Base-by-base conservation (phyloP, 1,140 invertebrate genomes). In the Atopsyche davidsoni region DNA sequence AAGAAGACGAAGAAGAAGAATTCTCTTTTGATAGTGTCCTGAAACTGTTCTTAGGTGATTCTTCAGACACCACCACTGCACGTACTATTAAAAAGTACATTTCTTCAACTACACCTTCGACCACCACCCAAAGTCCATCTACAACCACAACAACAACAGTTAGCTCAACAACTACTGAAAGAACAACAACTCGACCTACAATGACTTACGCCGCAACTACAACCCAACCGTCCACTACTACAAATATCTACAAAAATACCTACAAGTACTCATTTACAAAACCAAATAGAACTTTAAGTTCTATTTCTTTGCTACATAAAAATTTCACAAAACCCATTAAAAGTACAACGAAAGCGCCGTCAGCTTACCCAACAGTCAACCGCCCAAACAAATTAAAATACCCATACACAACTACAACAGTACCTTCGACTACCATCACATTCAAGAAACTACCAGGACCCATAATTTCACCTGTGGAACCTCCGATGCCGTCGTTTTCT, bases 11-110 rank as follows among this genome's bases (percentile, higher is more conserved):
- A 1, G 68, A 73, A 4, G 68, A 70, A 21, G 72, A 73, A 35
- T 77, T 77, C 53, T 79, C 77, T 0, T 68, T 80, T 18, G 77
- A 78, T 47, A 78, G 66, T 51, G 75, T 80, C 2, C 60, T 80
- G 4, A 70, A 79, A 55, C 53, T 80, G 2, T 58, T 80, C 17
- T 69, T 80, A 17, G 70, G 74, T 44, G 72, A 72, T 42, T 66
- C 57, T 41, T 72, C 67, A 32, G 70, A 68, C 39, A 55, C 64
- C 14, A 46, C 51, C n/a, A 52, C 52, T n/a, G 28, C 38, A 4
- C 22, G 41, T 10, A 50, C 41, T 13, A 55, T 47, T 1, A 53
- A 23, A 36, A 34, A 44, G 24, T 51, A 46, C 18, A 34, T 54
- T 32, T 54, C 59, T 23, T 53, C 52, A 11, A 50, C 60, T 6